Conservation (phyloP, 2,888 invertebrate genomes). For the Oasisia sp. region DNA sequence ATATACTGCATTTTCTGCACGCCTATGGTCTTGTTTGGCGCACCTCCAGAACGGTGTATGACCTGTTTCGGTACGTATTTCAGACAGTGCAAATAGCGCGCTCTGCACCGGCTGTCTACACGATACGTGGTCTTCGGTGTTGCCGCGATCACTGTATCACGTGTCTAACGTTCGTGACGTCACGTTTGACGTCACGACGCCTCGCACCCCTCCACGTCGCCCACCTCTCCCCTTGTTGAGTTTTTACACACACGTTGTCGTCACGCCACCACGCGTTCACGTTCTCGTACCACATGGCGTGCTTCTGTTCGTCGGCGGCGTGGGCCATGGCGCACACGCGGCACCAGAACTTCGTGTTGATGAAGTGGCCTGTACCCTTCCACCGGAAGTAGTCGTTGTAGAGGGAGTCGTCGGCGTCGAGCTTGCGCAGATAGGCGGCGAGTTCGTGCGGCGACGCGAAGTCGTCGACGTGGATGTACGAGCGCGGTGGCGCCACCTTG, state of each 20-base stretch:
- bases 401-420: constrained; percentile 87
- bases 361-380: constrained; percentile 94
- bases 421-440: constrained; percentile 84
- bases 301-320: not conserved
- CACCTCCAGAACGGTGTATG: too few species aligned
- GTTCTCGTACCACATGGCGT: not conserved
- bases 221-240: not conserved
- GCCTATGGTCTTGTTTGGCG: too few species aligned
- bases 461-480: constrained; percentile 95
- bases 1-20: too few species aligned
- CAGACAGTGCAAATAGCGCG: too few species aligned
- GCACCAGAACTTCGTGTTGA: constrained; percentile 95
- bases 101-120: not conserved
- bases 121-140: not conserved
- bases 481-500: constrained; percentile 85
- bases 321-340: constrained; percentile 78
- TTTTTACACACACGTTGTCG: not conserved
- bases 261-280: not conserved
- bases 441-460: constrained; percentile 87
- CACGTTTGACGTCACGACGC: not conserved
- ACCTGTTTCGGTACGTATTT: too few species aligned
- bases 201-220: not conserved
- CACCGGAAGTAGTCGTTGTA: constrained; percentile 95
- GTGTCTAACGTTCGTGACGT: not conserved
- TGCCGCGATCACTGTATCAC: not conserved